These are phyloP conservation scores for Acridotheres tristis DNA, from an alignment of 2,797 vertebrate species.

Conservation along the genomic window DNA sequence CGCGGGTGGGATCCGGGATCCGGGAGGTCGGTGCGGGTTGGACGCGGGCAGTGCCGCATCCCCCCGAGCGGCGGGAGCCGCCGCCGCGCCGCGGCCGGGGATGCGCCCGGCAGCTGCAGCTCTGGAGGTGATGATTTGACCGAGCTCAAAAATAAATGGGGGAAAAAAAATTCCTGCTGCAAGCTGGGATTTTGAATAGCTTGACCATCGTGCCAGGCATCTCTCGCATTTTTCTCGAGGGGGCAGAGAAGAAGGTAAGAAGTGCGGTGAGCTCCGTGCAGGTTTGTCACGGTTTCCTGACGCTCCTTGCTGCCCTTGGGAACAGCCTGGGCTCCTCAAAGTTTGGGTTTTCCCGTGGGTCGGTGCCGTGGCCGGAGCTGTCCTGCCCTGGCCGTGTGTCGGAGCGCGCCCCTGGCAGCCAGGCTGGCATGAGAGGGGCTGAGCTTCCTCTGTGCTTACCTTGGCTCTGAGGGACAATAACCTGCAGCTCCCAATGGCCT, in stretches of 20 bases:
- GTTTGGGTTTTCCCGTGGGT: background rate
- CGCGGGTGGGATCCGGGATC: background rate
- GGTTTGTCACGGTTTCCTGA: background rate
- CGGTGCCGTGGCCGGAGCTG: background rate
- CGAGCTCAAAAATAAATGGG: background rate
- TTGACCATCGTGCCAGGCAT: accelerated
- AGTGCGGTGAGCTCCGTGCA: background rate
- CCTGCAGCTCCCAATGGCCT: background rate
- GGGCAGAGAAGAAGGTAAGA: background rate
- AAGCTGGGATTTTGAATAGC: background rate
- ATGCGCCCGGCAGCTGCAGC: background rate
- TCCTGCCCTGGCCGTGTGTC: background rate
- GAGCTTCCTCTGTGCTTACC: background rate
- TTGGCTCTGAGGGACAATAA: background rate
- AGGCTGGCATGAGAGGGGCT: background rate
- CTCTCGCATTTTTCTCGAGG: accelerated
- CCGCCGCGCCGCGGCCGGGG: background rate
- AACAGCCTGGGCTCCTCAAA: background rate
- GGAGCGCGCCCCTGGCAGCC: background rate
- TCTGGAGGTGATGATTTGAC: background rate
- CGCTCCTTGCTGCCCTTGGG: background rate
- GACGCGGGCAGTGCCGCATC: background rate
- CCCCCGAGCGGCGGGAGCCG: background rate
- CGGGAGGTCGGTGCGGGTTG: background rate
- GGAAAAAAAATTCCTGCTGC: accelerated